A percentile compares a stretch with the other conserved stretches of the same genome.
These are phyloP conservation scores for Eupithecia subfuscata DNA, from an alignment of 2,888 invertebrate species.

Conservation along the genomic window DNA sequence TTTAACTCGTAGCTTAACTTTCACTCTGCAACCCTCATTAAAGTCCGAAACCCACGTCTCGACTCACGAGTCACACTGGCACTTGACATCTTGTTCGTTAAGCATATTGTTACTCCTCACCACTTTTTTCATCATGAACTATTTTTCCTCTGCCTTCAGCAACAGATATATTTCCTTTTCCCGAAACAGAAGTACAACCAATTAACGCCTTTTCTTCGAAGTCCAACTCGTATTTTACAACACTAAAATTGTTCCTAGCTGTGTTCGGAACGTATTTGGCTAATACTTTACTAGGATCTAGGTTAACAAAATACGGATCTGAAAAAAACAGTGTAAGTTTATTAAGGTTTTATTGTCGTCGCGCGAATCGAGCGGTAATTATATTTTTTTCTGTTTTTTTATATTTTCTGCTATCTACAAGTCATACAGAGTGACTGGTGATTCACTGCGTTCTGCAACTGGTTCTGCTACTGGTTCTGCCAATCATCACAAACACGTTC, in stretches of 20 bases:
- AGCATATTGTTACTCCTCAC: neutral
- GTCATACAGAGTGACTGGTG: too few relatives aligned
- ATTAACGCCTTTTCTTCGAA: neutral
- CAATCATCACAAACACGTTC: too few relatives aligned
- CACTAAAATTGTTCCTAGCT: neutral
- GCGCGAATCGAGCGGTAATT: too few relatives aligned
- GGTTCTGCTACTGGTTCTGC: too few relatives aligned
- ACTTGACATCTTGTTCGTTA: too few relatives aligned
- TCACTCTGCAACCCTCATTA: too few relatives aligned
- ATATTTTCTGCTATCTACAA: too few relatives aligned
- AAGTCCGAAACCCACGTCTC: neutral
- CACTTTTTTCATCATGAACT: neutral
- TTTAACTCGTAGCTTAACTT: too few relatives aligned
- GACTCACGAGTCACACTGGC: too few relatives aligned
- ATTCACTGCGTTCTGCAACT: too few relatives aligned
- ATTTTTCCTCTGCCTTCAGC: neutral
- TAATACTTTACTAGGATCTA: constrained; percentile 2
- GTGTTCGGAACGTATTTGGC: neutral
- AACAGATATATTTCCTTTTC: neutral
- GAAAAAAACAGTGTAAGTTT: neutral
- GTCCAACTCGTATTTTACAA: neutral
- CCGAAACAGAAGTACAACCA: neutral
- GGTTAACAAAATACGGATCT: neutral
- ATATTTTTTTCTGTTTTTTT: too few relatives aligned
- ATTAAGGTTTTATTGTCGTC: too few relatives aligned